These are phyloP conservation scores for Vannuccia rotundouncinata DNA, from an alignment of 2,888 invertebrate species.

Conservation along the genomic window DNA sequence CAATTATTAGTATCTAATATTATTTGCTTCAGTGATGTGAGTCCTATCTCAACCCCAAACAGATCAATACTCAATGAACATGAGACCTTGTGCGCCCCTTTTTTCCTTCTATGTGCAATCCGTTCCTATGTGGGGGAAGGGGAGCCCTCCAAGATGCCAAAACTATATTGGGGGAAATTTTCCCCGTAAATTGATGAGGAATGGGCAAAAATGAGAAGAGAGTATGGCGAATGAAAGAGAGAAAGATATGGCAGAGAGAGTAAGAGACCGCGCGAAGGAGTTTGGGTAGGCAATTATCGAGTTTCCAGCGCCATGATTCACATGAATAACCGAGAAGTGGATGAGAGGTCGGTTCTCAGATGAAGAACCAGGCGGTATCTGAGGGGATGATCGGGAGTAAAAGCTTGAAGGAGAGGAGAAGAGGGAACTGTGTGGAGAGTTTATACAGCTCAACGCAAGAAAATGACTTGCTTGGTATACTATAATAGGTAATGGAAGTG, in stretches of 20 bases:
- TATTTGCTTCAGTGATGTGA: slow-evolving; percentile 16
- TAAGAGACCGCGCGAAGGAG: background rate
- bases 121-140: background rate
- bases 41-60: slow-evolving; percentile 1
- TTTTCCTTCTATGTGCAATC: background rate
- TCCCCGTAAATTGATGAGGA: background rate
- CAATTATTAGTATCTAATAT: slow-evolving; percentile 14
- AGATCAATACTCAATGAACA: slow-evolving; percentile 9
- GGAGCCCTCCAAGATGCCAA: background rate
- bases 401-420: background rate
- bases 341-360: slow-evolving; percentile 11
- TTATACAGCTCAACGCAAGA: background rate
- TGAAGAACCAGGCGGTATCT: background rate
- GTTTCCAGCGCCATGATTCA: slow-evolving; percentile 26
- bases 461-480: background rate
- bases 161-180: background rate
- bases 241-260: no score
- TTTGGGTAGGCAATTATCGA: slow-evolving; percentile 13
- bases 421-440: background rate
- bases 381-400: background rate
- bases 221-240: no score
- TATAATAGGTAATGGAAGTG: slow-evolving; percentile 18
- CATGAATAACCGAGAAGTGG: slow-evolving; percentile 26
- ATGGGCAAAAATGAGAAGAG: background rate
- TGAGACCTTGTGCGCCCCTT: slow-evolving; percentile 11